Percentiles rank a stretch among this genome's conserved stretches.
These are phyloP conservation scores for Eilema caniola DNA, from an alignment of 2,888 invertebrate species.

Conservation along the genomic window DNA sequence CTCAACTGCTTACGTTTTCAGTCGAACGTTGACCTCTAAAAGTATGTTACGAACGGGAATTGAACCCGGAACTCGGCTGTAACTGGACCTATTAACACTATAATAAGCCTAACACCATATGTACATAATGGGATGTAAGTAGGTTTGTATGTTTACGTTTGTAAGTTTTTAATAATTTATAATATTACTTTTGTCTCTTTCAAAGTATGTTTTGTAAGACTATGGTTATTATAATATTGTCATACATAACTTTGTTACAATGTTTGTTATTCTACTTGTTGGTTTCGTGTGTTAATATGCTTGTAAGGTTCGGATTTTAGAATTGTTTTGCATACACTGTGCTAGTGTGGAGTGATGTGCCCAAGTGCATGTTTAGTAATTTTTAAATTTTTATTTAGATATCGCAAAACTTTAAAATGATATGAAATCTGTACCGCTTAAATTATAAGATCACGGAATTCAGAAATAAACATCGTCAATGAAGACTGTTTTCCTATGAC, in stretches of 20 bases:
- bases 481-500: too few species aligned
- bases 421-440: too few species aligned
- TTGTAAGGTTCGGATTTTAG: not conserved
- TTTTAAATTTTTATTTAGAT: too few species aligned
- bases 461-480: too few species aligned
- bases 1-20: constrained; percentile 53
- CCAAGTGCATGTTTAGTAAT: too few species aligned
- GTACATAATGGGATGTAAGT: constrained; percentile 17
- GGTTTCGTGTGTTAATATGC: not conserved
- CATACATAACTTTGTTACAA: not conserved
- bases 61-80: constrained; percentile 76
- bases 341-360: too few species aligned
- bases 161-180: constrained; percentile 9
- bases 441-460: too few species aligned
- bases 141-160: constrained; percentile 16
- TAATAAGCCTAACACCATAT: constrained; percentile 19
- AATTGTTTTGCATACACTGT: too few species aligned
- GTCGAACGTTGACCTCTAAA: constrained; percentile 75
- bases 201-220: not conserved
- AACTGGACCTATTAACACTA: constrained; percentile 33
- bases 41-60: constrained; percentile 65
- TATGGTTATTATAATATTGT: not conserved
- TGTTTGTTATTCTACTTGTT: not conserved
- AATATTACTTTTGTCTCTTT: constrained; percentile 1
- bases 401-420: too few species aligned